These are phyloP conservation scores for Lanistes nyassanus DNA, from an alignment of 1,140 invertebrate genomes.

Conservation along the genomic window DNA sequence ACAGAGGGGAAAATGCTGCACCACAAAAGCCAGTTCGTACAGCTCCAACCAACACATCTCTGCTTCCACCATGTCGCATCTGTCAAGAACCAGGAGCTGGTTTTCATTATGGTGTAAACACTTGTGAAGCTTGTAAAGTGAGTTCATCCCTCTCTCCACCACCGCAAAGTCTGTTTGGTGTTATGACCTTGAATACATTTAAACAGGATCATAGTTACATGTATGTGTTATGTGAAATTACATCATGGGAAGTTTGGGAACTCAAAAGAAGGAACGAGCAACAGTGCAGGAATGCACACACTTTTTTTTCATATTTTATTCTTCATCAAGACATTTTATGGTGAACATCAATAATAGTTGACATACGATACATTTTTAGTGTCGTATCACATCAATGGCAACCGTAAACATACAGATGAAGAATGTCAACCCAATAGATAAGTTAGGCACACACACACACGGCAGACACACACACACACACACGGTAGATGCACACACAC, in stretches of 20 bases:
- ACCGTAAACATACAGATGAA: too few species aligned
- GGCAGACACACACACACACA: too few species aligned
- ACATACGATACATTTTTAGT: too few species aligned
- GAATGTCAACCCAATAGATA: too few species aligned
- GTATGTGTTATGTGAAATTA: neutral
- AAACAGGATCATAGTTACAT: too few species aligned
- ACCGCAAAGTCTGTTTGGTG: neutral
- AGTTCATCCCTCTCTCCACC: neutral
- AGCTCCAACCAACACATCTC: neutral
- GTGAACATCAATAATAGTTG: too few species aligned
- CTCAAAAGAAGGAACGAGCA: neutral
- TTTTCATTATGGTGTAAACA: constrained; percentile 70
- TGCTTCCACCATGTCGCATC: constrained; percentile 65
- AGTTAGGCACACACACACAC: too few species aligned
- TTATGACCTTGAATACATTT: too few species aligned
- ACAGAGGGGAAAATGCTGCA: neutral
- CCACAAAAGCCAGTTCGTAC: neutral
- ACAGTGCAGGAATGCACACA: neutral
- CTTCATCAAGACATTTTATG: too few species aligned
- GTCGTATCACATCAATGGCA: too few species aligned
- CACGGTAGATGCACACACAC: too few species aligned
- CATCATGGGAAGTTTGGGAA: neutral
- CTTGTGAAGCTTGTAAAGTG: constrained; percentile 70
- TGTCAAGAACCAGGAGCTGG: constrained; percentile 69
- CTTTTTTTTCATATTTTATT: neutral